Evolutionary conservation across 2,113 vertebrate species (phyloP).

Genomic region (Laterallus jamaicensis): DNA sequence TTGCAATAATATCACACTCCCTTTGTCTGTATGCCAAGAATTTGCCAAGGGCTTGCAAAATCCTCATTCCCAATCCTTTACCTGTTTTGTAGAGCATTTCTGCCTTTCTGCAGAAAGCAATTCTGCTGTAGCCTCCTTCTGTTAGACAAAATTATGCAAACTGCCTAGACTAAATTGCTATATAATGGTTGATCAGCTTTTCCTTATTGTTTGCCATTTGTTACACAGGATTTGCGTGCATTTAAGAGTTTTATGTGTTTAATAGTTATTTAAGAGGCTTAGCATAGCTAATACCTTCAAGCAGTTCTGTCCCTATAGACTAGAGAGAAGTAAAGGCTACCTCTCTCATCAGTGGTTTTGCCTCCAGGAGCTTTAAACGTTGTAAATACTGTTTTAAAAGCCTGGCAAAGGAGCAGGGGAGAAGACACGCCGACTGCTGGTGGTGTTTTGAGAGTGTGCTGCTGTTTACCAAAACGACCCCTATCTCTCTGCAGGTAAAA

Average conservation of each 20-base stretch:
- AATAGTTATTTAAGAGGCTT: slow-evolving; percentile 68
- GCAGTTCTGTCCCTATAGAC: slow-evolving; percentile 18
- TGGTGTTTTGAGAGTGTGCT: not conserved
- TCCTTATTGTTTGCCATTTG: slow-evolving; percentile 57
- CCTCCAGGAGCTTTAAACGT: not conserved
- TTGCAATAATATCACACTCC: not conserved
- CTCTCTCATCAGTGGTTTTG: not conserved
- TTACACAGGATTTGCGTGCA: slow-evolving; percentile 50
- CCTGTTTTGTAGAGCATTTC: not conserved
- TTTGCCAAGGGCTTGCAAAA: not conserved
- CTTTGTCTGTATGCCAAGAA: not conserved
- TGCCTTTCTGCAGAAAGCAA: not conserved
- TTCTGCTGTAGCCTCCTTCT: not conserved
- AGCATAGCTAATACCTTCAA: slow-evolving; percentile 54
- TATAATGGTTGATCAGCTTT: slow-evolving; percentile 60
- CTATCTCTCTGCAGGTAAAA: not conserved
- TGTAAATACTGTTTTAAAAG: not conserved
- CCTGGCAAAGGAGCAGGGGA: not conserved
- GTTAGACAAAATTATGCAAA: slow-evolving; percentile 44
- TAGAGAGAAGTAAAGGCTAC: not conserved
- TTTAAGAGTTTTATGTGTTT: slow-evolving; percentile 67
- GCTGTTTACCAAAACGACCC: not conserved
- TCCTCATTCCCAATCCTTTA: not conserved
- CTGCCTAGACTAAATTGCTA: slow-evolving; percentile 43
- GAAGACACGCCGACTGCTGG: not conserved